Evolutionary conservation across 2,797 vertebrate species (phyloP).

Genomic region (Darevskia nairensis): DNA sequence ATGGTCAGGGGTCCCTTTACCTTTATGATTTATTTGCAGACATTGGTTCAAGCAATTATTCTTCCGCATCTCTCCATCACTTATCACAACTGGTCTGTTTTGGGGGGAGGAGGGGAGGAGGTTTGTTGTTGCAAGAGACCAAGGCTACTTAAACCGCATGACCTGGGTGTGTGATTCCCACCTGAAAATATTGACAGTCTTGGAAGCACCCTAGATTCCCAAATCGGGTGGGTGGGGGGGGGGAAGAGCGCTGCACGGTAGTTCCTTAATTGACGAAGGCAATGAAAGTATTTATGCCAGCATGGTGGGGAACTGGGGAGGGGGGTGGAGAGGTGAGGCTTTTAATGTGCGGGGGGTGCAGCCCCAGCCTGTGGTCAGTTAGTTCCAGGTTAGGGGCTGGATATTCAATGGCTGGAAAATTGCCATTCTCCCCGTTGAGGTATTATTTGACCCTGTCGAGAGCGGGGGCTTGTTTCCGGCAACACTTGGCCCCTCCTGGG

Average conservation of each 20-base stretch:
- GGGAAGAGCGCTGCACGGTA: neutral
- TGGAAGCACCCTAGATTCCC: neutral
- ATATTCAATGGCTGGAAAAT: slow-evolving; percentile 14
- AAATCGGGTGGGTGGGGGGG: neutral
- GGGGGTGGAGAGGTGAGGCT: no score
- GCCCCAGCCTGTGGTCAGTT: neutral
- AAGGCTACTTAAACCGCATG: no score
- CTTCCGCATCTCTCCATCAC: no score
- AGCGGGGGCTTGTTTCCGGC: slow-evolving; percentile 5
- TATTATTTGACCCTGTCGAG: slow-evolving; percentile 27
- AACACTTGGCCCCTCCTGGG: slow-evolving; percentile 2
- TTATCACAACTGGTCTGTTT: no score
- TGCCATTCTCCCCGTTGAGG: slow-evolving; percentile 5
- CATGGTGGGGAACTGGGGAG: no score
- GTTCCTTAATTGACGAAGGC: neutral
- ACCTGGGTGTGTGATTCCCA: no score
- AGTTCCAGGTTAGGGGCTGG: slow-evolving; percentile 9
- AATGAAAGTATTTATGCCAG: neutral
- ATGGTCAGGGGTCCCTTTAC: no score
- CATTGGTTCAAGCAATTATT: no score
- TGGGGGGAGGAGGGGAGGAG: no score
- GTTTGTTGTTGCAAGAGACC: no score
- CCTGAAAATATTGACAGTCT: neutral
- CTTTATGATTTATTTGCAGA: no score
- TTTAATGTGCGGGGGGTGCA: neutral